Percentiles rank a stretch among this genome's conserved stretches.
Conservation (phyloP, 2,113 vertebrate species). For the Miniopterus natalensis region DNA sequence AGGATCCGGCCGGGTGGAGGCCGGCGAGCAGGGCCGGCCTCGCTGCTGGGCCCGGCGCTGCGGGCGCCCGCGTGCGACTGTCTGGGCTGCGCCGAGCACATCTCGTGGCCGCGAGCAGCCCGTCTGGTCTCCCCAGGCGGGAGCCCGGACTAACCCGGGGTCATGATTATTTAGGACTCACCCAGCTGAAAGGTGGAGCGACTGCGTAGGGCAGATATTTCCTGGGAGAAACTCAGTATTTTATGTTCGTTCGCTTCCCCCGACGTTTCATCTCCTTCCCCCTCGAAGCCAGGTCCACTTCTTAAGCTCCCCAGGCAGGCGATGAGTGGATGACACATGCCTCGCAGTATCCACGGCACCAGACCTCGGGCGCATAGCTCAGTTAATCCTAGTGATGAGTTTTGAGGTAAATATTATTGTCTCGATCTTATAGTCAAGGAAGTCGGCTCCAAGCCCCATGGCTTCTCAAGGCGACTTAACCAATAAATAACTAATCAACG, state of each 20-base stretch:
- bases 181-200: not conserved
- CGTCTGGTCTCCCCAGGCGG: not conserved
- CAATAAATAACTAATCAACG: no score
- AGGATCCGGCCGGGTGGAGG: conserved; percentile 12
- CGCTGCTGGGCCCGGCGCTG: conserved; percentile 23
- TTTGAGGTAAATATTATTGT: not conserved
- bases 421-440: not conserved
- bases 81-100: not conserved
- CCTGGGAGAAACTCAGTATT: not conserved
- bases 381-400: not conserved
- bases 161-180: not conserved
- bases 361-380: not conserved
- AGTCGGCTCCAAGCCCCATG: not conserved
- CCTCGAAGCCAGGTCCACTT: not conserved
- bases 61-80: not conserved
- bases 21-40: not conserved
- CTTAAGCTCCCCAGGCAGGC: fast-evolving
- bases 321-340: fast-evolving
- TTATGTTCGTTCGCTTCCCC: not conserved
- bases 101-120: not conserved
- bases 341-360: fast-evolving
- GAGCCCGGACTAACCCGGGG: no score
- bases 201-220: not conserved
- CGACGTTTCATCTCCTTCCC: not conserved
- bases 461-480: not conserved